Evolutionary conservation across 2,888 invertebrate genomes (phyloP), one percentile per base, ranked within the genome.

Genomic region (Cancer borealis): DNA sequence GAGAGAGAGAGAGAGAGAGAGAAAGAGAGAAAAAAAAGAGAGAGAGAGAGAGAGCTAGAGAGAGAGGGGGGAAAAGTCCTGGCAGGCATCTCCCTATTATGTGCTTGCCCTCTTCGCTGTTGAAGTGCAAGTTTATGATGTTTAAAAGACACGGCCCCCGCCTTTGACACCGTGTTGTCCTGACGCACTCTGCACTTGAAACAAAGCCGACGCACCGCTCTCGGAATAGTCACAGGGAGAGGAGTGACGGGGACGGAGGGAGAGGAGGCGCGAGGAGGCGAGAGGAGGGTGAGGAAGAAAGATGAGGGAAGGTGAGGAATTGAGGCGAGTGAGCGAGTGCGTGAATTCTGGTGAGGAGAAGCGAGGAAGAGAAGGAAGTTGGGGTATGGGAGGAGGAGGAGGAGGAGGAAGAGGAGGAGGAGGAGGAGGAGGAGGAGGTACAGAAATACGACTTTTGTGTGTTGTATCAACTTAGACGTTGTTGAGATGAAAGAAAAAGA

Each of bases 81-180:
- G 66, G 66, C 66, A 66, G n/a, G 5, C 66, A n/a, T 66, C 66
- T 66, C 66, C n/a, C n/a, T 66, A 66, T 66, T 66, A 66, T 66
- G 66, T 66, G 66, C n/a, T 66, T 66, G 66, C 66, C 66, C 66
- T 66, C n/a, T n/a, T 66, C 66, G n/a, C 66, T 66, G 66, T 66
- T 66, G 66, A 66, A 66, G 66, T 66, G 66, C n/a, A n/a, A 66
- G 66, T 66, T 66, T 66, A 66, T 66, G 66, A 66, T 66, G n/a
- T 21, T 66, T 66, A 66, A 66, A 66, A 66, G 66, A 66, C 66
- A 54, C 54, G 14, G 66, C 5, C 66, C 66, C 66, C 6, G 66
- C 30, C 30, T 30, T 79, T 79, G 30, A 79, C 30, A 79, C 30
- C 79, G 79, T 79, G 79, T 26, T 30, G 30, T 79, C 79, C 30